A percentile compares a stretch with the other conserved stretches of the same genome.
phyloP scores from a whole-genome alignment of 2,113 vertebrate genomes.

The Ramphastos sulfuratus region DNA sequence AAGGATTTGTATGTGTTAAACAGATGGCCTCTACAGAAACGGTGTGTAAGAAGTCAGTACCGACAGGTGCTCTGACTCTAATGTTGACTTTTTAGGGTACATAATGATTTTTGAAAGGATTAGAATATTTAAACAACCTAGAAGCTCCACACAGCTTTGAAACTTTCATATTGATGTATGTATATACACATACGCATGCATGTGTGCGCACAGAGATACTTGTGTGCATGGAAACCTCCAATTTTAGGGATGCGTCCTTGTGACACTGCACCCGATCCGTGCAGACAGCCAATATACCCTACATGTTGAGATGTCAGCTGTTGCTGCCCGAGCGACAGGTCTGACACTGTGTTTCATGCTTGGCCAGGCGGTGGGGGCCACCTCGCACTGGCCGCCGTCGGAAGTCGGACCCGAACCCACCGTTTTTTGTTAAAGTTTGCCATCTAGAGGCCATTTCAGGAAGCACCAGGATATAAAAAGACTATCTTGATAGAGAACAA shows the following conservation, averaged over 20 bases:
- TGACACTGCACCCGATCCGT: accelerated
- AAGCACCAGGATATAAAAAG: background rate
- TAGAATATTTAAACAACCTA: background rate
- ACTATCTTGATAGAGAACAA: background rate
- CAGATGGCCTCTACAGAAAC: background rate
- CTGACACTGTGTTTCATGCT: accelerated
- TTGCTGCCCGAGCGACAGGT: accelerated
- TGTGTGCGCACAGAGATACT: accelerated
- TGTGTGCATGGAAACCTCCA: accelerated
- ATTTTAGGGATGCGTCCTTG: background rate
- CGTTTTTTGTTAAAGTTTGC: constrained; percentile 65
- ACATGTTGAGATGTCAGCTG: accelerated
- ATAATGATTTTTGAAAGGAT: background rate
- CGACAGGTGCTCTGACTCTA: background rate
- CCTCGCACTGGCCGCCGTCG: accelerated
- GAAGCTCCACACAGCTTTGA: background rate
- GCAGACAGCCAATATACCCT: background rate
- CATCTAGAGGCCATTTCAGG: constrained; percentile 67
- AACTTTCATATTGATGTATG: background rate
- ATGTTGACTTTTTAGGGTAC: background rate
- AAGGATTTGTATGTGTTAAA: background rate
- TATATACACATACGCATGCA: accelerated
- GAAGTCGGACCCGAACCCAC: background rate
- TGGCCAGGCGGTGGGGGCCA: too few relatives aligned
- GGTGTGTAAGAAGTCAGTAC: background rate